Base-by-base conservation (phyloP, 2,797 vertebrate genomes). In the Saguinus oedipus region DNA sequence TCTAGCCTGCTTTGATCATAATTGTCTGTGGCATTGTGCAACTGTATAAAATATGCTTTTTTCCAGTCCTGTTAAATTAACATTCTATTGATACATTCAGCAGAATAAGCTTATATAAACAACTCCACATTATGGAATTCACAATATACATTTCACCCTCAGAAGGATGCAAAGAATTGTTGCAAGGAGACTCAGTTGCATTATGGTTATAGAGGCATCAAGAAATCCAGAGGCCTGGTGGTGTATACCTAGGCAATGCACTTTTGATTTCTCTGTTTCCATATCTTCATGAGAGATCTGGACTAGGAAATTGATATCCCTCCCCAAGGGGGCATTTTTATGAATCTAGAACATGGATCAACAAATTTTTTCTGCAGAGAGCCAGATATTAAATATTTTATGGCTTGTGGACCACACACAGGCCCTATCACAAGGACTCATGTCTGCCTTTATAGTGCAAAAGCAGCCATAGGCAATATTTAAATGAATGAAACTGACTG, bases 301-400 rank as follows among this genome's bases (percentile, higher is more conserved):
- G 36, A 87, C 42, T 84, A 64, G 33, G 61, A 96, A 96, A 96
- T 87, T 90, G 19, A 70, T 93, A 12, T 76, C 4, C 20, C 50
- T 92, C 36, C 61, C 39, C 19, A 92, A 88, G 24, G 53, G 26
- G 76, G 24, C 44, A 44, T 83, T 93, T 95, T 86, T 74, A 42
- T 94, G 53, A 93, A 70, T 87, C 70, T 94, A 88, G 44, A 93
- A 48, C 36, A 83, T 78, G 17, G 36, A 6, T 95, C 33, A 82
- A 48, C 72, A 74, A 90, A 44, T 44, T 4, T 80, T 93, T 96
- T 42, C 44, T 50, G 13, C 15, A 83, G 68, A 84, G 70, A 90
- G 10, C 20, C 8, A 76, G 42, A 33, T 36, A 64, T 50, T 82
- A 85, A 96, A 36, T 97, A 86, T 90, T 96, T 93, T 88, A 93